A percentile compares a stretch with the other conserved stretches of the same genome.
Evolutionary conservation across 2,113 vertebrate species (phyloP).

Genomic region (Turdus rufiventris): DNA sequence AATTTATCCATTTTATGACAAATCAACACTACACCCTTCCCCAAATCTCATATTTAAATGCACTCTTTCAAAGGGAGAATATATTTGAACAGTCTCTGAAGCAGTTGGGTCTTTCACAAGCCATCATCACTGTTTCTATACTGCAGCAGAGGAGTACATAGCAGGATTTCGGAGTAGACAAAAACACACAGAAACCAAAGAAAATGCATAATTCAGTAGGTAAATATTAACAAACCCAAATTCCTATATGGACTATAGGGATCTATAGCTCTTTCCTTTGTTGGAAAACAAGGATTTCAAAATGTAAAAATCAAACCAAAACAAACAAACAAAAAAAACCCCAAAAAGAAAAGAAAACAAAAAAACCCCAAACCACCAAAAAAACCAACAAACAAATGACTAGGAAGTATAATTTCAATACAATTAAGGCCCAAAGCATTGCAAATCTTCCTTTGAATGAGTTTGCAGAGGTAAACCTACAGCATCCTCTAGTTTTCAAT

Average conservation of each 20-base stretch:
- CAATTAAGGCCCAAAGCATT: not conserved
- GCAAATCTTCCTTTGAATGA: not conserved
- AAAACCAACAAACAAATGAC: too few relatives aligned
- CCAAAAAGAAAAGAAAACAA: too few relatives aligned
- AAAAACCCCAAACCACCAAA: too few relatives aligned
- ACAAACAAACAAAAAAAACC: not conserved
- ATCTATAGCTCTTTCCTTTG: not conserved
- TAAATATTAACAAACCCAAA: not conserved
- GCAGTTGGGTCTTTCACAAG: not conserved
- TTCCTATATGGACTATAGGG: not conserved
- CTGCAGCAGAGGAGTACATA: not conserved
- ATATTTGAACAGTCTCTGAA: not conserved
- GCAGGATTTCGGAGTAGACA: not conserved
- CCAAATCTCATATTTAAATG: not conserved
- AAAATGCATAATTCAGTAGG: not conserved
- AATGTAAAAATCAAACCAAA: not conserved
- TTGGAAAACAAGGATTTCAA: not conserved
- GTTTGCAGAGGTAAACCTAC: not conserved
- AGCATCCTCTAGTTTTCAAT: not conserved
- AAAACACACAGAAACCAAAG: not conserved
- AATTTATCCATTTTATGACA: not conserved
- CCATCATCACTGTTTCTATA: not conserved
- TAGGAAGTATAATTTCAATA: not conserved
- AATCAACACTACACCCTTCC: not conserved
- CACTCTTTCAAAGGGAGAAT: not conserved